These are phyloP conservation scores for Styela plicata DNA, from an alignment of 23 tunicate species.

Conservation along the genomic window DNA sequence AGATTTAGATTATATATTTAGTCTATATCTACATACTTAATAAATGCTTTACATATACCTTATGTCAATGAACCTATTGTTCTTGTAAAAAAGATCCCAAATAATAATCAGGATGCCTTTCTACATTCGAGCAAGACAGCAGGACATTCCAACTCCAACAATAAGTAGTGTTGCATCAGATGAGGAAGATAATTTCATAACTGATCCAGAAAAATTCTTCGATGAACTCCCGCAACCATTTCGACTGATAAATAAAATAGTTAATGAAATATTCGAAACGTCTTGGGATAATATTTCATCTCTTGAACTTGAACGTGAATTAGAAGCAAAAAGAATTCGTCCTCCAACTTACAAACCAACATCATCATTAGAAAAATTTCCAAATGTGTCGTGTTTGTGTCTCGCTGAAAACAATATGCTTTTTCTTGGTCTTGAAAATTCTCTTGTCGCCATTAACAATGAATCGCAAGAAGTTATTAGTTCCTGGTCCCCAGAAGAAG, in stretches of 20 bases:
- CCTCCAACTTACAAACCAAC: slow-evolving; percentile 56
- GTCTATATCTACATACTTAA: no score
- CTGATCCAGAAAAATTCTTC: slow-evolving; percentile 72
- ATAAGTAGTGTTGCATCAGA: slow-evolving; percentile 59
- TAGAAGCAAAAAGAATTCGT: slow-evolving; percentile 40
- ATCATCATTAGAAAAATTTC: slow-evolving; percentile 36
- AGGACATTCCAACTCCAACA: slow-evolving; percentile 75
- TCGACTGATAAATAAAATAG: slow-evolving; percentile 56
- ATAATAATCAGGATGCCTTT: slow-evolving; percentile 44
- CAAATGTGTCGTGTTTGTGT: slow-evolving; percentile 24
- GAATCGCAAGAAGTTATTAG: slow-evolving; percentile 29
- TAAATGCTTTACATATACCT: no score
- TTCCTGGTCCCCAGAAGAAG: slow-evolving; percentile 42
- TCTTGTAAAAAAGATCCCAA: no score
- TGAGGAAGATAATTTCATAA: slow-evolving; percentile 67
- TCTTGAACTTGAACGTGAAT: slow-evolving; percentile 36
- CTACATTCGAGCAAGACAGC: slow-evolving; percentile 63
- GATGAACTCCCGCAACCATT: slow-evolving; percentile 92
- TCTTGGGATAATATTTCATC: slow-evolving; percentile 69
- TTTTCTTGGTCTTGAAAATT: slow-evolving; percentile 7
- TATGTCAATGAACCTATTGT: no score
- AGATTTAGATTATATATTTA: no score
- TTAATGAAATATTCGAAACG: slow-evolving; percentile 42
- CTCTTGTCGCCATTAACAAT: slow-evolving; percentile 22
- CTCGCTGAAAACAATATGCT: slow-evolving; percentile 21